Percentiles rank a stretch among this genome's conserved stretches.
Evolutionary conservation across 1,140 invertebrate species (phyloP).

Genomic region (Camponotus pennsylvanicus): DNA sequence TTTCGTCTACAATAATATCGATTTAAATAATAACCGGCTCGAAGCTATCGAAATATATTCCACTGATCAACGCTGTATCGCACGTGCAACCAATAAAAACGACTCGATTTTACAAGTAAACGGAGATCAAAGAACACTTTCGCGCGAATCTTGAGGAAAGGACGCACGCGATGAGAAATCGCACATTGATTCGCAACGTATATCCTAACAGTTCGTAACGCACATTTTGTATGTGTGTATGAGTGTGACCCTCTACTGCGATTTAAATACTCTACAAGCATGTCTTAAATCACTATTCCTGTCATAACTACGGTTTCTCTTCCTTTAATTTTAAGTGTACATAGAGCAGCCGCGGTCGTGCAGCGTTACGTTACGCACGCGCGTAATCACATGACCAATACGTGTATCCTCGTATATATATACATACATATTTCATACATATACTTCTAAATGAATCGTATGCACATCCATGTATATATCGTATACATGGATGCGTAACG

Average conservation of each 20-base stretch:
- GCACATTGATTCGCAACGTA: conserved; percentile 39
- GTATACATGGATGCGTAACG: conserved; percentile 19
- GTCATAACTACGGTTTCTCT: conserved; percentile 60
- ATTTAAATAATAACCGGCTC: conserved; percentile 74
- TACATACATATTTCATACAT: conserved; percentile 40
- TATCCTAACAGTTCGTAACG: conserved; percentile 61
- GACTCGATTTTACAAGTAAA: conserved; percentile 42
- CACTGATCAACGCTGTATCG: conserved; percentile 43
- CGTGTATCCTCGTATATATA: conserved; percentile 21
- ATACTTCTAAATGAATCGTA: conserved; percentile 43
- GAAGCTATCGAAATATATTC: conserved; percentile 57
- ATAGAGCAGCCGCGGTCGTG: conserved; percentile 30
- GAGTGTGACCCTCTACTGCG: conserved; percentile 25
- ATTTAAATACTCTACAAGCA: conserved; percentile 75
- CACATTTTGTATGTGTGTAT: neutral
- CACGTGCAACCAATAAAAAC: conserved; percentile 24
- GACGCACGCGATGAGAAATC: conserved; percentile 5
- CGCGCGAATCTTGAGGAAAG: conserved; percentile 39
- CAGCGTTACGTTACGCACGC: conserved; percentile 32
- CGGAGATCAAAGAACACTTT: conserved; percentile 46
- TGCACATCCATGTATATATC: conserved; percentile 34
- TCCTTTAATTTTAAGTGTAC: conserved; percentile 55
- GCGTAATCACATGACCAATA: conserved; percentile 19
- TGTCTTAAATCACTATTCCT: conserved; percentile 70
- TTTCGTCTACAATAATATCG: conserved; percentile 78